phyloP scores from a whole-genome alignment of 1,140 invertebrate genomes.

The Anadara kagoshimensis region DNA sequence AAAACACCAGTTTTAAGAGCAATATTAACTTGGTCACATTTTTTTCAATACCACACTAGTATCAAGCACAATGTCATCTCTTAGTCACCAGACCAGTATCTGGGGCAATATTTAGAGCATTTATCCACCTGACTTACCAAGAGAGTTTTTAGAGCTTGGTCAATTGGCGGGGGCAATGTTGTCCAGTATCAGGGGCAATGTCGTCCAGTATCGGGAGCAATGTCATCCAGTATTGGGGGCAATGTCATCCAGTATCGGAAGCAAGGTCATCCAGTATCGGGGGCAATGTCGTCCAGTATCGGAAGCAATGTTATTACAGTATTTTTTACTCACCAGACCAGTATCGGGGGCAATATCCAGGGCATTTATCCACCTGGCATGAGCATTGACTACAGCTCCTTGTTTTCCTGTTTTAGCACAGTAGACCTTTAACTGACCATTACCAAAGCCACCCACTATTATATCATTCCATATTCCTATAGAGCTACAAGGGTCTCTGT shows the following conservation, averaged over 20 bases:
- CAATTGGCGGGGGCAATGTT: too few relatives aligned
- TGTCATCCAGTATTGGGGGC: too few relatives aligned
- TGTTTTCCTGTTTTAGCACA: conserved; percentile 63
- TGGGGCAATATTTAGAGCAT: conserved; percentile 73
- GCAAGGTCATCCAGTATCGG: too few relatives aligned
- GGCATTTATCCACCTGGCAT: conserved; percentile 74
- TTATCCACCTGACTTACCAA: conserved; percentile 74
- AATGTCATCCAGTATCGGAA: too few relatives aligned
- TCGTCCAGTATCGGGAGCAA: too few relatives aligned
- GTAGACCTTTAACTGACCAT: conserved; percentile 75
- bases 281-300: too few relatives aligned
- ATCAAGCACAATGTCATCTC: too few relatives aligned
- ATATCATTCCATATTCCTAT: conserved; percentile 63
- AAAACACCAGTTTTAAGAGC: background rate
- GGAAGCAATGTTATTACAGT: background rate
- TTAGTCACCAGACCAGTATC: conserved; percentile 69
- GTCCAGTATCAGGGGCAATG: too few relatives aligned
- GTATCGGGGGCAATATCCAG: conserved; percentile 73
- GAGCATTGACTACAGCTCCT: conserved; percentile 74
- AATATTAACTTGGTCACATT: too few relatives aligned
- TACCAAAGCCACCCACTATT: conserved; percentile 74
- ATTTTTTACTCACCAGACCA: conserved; percentile 64
- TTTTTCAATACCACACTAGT: too few relatives aligned
- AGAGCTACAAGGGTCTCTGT: conserved; percentile 64
- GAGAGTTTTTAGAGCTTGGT: too few relatives aligned